A percentile compares a stretch with the other conserved stretches of the same genome.
These are phyloP conservation scores for Pollenia griseotomentosa DNA, from an alignment of 2,888 invertebrate species.

Conservation along the genomic window DNA sequence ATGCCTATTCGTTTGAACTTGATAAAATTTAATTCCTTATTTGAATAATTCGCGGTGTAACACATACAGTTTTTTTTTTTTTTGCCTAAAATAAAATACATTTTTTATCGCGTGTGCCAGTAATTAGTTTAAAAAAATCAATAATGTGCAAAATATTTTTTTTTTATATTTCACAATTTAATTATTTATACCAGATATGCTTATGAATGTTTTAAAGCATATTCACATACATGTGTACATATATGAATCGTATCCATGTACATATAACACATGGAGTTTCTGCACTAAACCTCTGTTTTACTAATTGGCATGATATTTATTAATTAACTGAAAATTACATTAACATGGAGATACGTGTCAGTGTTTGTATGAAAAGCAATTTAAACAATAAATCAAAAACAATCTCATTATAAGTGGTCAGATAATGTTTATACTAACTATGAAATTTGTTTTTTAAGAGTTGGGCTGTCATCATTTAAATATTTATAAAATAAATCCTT, in stretches of 20 bases:
- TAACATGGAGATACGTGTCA: not conserved
- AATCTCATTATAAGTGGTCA: no score
- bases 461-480: no score
- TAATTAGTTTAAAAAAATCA: constrained; percentile 34
- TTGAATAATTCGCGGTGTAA: no score
- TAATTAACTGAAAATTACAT: constrained; percentile 17
- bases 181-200: not conserved
- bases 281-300: not conserved
- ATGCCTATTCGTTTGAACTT: no score
- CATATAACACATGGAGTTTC: not conserved
- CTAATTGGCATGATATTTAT: not conserved
- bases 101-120: constrained; percentile 10
- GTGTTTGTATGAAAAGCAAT: not conserved
- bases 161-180: not conserved
- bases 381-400: not conserved
- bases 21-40: no score
- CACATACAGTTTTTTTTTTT: not conserved
- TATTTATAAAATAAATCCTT: no score
- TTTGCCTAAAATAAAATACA: not conserved
- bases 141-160: constrained; percentile 22
- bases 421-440: no score
- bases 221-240: not conserved
- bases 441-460: no score
- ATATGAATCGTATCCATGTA: no score
- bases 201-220: not conserved